Evolutionary conservation across 1,140 invertebrate genomes (phyloP), one percentile per base, ranked within the genome.

Genomic region (Phymorhynchus buccinoides): DNA sequence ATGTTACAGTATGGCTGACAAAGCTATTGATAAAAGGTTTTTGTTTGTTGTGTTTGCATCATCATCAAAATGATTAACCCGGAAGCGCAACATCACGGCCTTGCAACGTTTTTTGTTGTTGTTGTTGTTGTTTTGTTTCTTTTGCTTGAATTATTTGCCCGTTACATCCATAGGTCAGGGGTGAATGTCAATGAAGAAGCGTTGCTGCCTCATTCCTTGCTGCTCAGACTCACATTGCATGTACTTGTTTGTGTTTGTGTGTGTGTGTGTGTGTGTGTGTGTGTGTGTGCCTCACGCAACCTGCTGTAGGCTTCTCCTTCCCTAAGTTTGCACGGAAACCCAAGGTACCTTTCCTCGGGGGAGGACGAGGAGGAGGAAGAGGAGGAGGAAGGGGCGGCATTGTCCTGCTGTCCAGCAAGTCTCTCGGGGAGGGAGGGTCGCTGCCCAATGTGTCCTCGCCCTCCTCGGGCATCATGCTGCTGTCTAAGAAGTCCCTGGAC

Each of bases 261-360:
- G 27, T 71, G 68, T 71, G 6, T 71, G 48, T 52, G 48, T 52
- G 48, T 52, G 48, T 52, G 48, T 12, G 9, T 12, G 22, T 12
- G 48, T 12, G 22, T 71, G 75, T 79, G 62, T 81, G 62, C 52
- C 77, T 84, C 42, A 84, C 35, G 66, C 42, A 62, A 62, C 39
- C 22, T 27, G 56, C 42, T 85, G 68, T 87, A 90, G 90, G 90
- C 80, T 88, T 90, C 84, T 86, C 88, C 44, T 83, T 90, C 68
- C 86, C 90, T 32, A 90, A 90, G 88, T 88, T 90, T 83, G 85
- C 87, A 35, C 85, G 87, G 88, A 90, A 88, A 81, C 87, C 89
- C 44, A 83, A 83, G 66, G 16, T 32, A 16, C 52, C 52, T 68
- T 81, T 81, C 39, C n/a, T n/a, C n/a, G n/a, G n/a, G n/a, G 80